Conservation (phyloP, 2,888 invertebrate genomes). For the Linyphia triangularis region DNA sequence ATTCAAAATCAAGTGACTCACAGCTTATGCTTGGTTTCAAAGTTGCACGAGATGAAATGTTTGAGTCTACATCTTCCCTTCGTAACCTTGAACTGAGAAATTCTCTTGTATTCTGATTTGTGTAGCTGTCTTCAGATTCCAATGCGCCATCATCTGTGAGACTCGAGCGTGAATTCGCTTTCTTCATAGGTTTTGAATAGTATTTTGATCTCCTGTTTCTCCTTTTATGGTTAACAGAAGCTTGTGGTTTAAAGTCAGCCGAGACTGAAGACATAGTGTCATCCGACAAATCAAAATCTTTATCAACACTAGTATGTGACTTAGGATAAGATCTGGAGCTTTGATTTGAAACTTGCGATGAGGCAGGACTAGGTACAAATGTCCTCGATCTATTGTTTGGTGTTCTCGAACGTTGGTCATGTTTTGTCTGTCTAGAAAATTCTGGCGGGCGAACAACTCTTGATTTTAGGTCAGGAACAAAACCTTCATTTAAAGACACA, state of each 20-base stretch:
- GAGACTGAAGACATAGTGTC: not conserved
- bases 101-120: not conserved
- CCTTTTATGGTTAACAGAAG: not conserved
- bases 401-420: not conserved
- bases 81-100: not conserved
- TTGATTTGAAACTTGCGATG: conserved; percentile 23
- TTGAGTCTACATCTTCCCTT: not conserved
- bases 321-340: not conserved
- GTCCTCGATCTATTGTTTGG: not conserved
- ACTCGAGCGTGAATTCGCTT: not conserved
- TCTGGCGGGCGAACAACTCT: not conserved
- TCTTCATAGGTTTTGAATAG: not conserved
- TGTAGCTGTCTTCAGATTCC: not conserved
- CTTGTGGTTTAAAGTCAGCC: not conserved
- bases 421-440: not conserved
- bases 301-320: conserved; percentile 1
- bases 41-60: not conserved
- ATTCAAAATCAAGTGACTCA: not conserved
- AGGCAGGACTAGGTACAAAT: not conserved
- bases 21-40: not conserved
- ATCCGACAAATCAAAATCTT: not conserved
- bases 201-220: not conserved
- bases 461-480: not conserved
- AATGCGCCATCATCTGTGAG: not conserved
- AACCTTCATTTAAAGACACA: not conserved